These are phyloP conservation scores for Urocynchramus pylzowi DNA, from an alignment of 2,113 vertebrate genomes.

Conservation along the genomic window DNA sequence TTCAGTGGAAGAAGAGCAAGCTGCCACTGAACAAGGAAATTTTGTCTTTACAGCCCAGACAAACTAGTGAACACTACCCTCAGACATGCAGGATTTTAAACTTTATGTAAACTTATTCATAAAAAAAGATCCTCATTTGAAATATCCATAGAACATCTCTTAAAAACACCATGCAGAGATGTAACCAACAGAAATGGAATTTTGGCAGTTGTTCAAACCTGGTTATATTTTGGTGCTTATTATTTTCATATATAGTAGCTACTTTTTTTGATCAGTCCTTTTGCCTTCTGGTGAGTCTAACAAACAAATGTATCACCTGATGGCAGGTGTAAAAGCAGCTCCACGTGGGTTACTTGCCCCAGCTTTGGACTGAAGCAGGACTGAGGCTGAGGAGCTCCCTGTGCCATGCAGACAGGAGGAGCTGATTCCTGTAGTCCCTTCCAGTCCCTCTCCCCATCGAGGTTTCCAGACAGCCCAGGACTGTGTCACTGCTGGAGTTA, in stretches of 20 bases:
- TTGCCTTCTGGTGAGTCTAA: not conserved
- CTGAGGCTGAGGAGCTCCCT: not conserved
- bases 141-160: not conserved
- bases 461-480: not conserved
- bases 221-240: not conserved
- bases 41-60: not conserved
- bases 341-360: accelerated
- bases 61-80: not conserved
- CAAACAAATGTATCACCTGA: not conserved
- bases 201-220: not conserved
- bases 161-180: not conserved
- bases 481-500: constrained; percentile 13
- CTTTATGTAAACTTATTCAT: not conserved
- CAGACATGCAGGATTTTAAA: not conserved
- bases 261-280: not conserved
- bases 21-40: not conserved
- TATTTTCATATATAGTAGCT: not conserved
- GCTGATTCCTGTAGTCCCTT: not conserved
- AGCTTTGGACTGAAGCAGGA: not conserved
- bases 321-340: not conserved
- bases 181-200: not conserved
- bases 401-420: accelerated
- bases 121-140: not conserved
- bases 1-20: not conserved
- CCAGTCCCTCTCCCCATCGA: not conserved